A percentile compares a stretch with the other conserved stretches of the same genome.
Conservation (phyloP, 1,140 invertebrate species). For the Pissodes strobi region DNA sequence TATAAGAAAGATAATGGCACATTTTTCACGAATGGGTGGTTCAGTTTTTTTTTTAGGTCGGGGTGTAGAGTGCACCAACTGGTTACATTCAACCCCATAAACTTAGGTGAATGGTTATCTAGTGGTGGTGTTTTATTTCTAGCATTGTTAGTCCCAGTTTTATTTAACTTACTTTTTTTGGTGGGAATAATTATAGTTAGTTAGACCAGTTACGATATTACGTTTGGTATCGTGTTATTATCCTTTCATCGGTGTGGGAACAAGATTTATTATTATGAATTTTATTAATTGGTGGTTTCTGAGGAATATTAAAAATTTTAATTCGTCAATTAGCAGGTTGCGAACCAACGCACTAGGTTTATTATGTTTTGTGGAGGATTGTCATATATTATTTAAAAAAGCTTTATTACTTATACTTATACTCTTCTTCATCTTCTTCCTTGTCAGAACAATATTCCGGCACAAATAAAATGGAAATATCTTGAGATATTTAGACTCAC, state of each 20-base stretch:
- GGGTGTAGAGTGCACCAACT: background rate
- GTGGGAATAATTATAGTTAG: background rate
- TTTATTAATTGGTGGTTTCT: too few relatives aligned
- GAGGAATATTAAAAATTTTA: too few relatives aligned
- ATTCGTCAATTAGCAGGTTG: too few relatives aligned
- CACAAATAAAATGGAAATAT: too few relatives aligned
- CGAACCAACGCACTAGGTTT: too few relatives aligned
- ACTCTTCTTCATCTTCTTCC: too few relatives aligned
- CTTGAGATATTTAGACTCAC: too few relatives aligned
- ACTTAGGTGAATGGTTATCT: constrained; percentile 7
- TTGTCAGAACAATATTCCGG: too few relatives aligned
- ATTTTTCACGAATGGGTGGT: constrained; percentile 29
- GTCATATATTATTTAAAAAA: too few relatives aligned
- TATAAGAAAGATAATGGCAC: constrained; percentile 12
- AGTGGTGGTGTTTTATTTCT: constrained; percentile 25
- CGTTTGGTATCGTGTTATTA: constrained; percentile 2
- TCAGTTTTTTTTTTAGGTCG: constrained; percentile 6
- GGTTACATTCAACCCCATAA: constrained; percentile 12
- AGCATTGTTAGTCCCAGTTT: constrained; percentile 7
- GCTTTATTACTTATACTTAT: too few relatives aligned
- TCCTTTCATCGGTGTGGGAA: constrained; percentile 1
- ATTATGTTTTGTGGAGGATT: too few relatives aligned
- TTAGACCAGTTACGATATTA: background rate
- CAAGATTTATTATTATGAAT: too few relatives aligned
- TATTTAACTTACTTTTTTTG: constrained; percentile 11